phyloP scores from a whole-genome alignment of 2,113 vertebrate genomes.

The Poeciliopsis prolifica region DNA sequence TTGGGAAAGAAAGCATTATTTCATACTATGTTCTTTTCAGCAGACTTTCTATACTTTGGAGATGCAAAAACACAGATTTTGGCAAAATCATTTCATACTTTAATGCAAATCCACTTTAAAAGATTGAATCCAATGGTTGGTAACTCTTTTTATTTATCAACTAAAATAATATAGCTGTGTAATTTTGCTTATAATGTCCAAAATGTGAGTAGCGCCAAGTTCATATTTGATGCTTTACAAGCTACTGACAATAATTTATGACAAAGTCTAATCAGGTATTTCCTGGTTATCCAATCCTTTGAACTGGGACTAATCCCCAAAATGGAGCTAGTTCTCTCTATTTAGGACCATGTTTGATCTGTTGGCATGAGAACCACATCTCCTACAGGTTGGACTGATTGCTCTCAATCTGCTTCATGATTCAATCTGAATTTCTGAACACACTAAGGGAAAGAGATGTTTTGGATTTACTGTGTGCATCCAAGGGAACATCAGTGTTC shows the following conservation, averaged over 20 bases:
- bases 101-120: neutral
- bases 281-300: neutral
- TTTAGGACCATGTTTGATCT: constrained; percentile 3
- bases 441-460: neutral
- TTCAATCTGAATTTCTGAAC: neutral
- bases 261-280: neutral
- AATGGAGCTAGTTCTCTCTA: neutral
- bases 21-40: no score
- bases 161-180: neutral
- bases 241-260: neutral
- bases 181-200: neutral
- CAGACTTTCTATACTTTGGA: neutral
- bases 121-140: neutral
- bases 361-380: neutral
- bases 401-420: neutral
- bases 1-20: no score
- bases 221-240: neutral
- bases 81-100: neutral
- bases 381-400: neutral
- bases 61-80: neutral
- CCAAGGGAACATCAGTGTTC: neutral
- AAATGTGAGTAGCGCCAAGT: neutral
- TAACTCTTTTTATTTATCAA: neutral
- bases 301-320: neutral
- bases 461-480: neutral